Conservation (phyloP, 2,113 vertebrate species). For the Gopherus flavomarginatus region DNA sequence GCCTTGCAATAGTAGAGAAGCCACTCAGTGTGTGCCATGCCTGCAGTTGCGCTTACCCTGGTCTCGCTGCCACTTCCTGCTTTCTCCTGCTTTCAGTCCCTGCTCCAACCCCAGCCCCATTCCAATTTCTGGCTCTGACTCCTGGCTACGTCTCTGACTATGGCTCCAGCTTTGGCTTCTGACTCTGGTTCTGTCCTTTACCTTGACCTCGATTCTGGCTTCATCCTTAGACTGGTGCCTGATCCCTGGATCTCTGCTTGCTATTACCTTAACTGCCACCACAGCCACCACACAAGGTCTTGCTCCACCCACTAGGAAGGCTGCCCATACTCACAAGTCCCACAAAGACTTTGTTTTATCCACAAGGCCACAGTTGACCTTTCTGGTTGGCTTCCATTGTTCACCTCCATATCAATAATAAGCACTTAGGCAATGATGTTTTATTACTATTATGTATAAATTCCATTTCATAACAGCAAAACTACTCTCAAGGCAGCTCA, state of each 20-base stretch:
- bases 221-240: neutral
- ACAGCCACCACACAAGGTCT: neutral
- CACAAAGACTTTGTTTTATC: neutral
- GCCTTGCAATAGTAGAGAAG: neutral
- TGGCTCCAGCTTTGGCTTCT: neutral
- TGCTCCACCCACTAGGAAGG: neutral
- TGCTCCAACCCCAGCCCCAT: no score
- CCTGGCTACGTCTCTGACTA: neutral
- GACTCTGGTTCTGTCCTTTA: neutral
- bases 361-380: slow-evolving; percentile 15
- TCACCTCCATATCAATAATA: slow-evolving; percentile 37
- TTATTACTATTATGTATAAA: slow-evolving; percentile 65
- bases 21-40: neutral
- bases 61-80: neutral
- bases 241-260: neutral
- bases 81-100: neutral
- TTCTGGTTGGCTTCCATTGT: neutral
- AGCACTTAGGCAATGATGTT: slow-evolving; percentile 41
- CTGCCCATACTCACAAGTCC: neutral
- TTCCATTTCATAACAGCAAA: slow-evolving; percentile 59
- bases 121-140: no score
- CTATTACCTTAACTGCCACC: neutral
- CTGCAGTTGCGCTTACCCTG: neutral
- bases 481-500: slow-evolving; percentile 59
- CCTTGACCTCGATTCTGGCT: neutral